Conservation (phyloP, 2,797 vertebrate species). For the Halcyon chelicuti region DNA sequence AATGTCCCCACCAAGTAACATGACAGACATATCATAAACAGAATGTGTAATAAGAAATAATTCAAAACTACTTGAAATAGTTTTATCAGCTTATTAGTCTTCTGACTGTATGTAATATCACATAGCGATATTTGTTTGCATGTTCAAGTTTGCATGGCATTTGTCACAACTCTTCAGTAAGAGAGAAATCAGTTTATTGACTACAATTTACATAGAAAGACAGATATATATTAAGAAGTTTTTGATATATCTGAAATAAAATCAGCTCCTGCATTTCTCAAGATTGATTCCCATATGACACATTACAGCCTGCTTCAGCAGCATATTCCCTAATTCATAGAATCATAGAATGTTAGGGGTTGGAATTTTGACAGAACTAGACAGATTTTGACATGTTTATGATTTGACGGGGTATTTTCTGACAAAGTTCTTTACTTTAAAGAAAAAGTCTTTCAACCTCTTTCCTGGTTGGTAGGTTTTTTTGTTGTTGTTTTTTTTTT, state of each 20-base stretch:
- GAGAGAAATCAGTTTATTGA: neutral
- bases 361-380: neutral
- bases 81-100: neutral
- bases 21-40: neutral
- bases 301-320: neutral
- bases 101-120: neutral
- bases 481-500: rapidly evolving
- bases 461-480: neutral
- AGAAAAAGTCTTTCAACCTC: neutral
- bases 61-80: neutral
- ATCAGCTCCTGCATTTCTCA: neutral
- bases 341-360: too few species aligned
- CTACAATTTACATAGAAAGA: neutral
- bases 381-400: neutral
- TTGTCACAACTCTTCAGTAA: neutral
- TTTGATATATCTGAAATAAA: neutral
- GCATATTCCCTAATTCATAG: neutral
- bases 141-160: neutral
- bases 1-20: neutral
- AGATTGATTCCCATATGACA: neutral
- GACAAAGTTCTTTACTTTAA: rapidly evolving
- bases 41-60: neutral
- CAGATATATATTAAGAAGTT: neutral
- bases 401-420: neutral
- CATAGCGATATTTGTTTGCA: neutral